Evolutionary conservation across 2,797 vertebrate genomes (phyloP).

Genomic region (Hephaestus fuliginosus): DNA sequence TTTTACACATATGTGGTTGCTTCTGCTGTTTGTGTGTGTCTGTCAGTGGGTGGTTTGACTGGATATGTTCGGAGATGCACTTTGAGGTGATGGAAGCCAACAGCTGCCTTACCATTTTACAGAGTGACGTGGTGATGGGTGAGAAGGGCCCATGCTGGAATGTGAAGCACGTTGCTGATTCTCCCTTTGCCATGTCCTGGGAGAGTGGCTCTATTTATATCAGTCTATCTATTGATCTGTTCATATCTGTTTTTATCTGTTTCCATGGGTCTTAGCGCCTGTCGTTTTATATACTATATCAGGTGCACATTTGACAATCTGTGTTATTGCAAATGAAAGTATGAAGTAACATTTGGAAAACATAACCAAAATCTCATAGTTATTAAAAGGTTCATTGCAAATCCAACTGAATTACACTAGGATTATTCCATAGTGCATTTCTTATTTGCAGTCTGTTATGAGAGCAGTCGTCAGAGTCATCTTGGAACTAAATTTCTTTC

Average conservation of each 20-base stretch:
- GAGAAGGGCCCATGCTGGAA: constrained; percentile 89
- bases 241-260: constrained; percentile 74
- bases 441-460: neutral
- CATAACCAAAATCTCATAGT: neutral
- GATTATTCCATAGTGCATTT: constrained; percentile 2
- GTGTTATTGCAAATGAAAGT: constrained; percentile 6
- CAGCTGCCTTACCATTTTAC: constrained; percentile 99
- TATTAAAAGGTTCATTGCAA: neutral
- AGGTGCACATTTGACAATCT: constrained; percentile 34
- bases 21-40: constrained; percentile 20
- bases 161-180: constrained; percentile 79
- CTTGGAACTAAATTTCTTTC: constrained; percentile 13
- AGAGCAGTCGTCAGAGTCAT: neutral
- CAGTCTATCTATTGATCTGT: constrained; percentile 51
- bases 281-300: constrained; percentile 60
- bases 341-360: constrained; percentile 4
- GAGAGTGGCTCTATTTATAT: constrained; percentile 63
- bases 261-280: constrained; percentile 84
- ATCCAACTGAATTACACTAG: neutral
- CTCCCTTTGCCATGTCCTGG: constrained; percentile 52
- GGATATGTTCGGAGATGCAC: constrained; percentile 92
- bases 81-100: constrained; percentile 93
- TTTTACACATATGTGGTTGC: constrained; percentile 11
- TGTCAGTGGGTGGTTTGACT: constrained; percentile 79
- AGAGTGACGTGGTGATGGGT: constrained; percentile 92